Evolutionary conservation across 2,113 vertebrate species (phyloP).

Genomic region (Anser cygnoides): DNA sequence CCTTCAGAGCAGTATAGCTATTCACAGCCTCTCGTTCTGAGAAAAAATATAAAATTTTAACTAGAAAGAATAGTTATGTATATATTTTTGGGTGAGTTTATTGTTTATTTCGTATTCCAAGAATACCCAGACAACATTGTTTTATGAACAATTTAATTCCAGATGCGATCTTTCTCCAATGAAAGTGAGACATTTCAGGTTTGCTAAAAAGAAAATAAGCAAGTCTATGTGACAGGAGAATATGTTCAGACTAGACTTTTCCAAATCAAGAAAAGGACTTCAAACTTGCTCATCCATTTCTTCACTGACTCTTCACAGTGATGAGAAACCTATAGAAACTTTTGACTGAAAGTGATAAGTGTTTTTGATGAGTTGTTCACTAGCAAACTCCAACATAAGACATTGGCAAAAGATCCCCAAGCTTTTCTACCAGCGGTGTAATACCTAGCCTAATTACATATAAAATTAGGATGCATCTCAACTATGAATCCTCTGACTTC

Average conservation of each 20-base stretch:
- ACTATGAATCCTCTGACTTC: not conserved
- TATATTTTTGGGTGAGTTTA: not conserved
- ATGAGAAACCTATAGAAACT: not conserved
- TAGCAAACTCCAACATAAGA: not conserved
- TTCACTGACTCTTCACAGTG: not conserved
- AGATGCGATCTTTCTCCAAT: not conserved
- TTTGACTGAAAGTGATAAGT: not conserved
- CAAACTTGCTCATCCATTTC: not conserved
- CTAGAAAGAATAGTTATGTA: no score
- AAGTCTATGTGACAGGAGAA: not conserved
- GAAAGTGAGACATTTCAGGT: not conserved
- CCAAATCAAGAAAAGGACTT: not conserved
- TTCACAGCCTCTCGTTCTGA: not conserved
- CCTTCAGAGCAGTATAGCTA: not conserved
- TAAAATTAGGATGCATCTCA: rapidly evolving
- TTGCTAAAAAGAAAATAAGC: not conserved
- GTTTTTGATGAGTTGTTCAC: not conserved
- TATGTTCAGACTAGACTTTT: not conserved
- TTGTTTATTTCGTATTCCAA: not conserved
- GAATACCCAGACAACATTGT: not conserved
- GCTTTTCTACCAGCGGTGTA: rapidly evolving
- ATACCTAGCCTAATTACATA: not conserved
- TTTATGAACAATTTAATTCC: not conserved
- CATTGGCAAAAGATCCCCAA: not conserved
- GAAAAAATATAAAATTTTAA: not conserved